Conservation (phyloP, 2,888 invertebrate species). For the Apodemia duryi region DNA sequence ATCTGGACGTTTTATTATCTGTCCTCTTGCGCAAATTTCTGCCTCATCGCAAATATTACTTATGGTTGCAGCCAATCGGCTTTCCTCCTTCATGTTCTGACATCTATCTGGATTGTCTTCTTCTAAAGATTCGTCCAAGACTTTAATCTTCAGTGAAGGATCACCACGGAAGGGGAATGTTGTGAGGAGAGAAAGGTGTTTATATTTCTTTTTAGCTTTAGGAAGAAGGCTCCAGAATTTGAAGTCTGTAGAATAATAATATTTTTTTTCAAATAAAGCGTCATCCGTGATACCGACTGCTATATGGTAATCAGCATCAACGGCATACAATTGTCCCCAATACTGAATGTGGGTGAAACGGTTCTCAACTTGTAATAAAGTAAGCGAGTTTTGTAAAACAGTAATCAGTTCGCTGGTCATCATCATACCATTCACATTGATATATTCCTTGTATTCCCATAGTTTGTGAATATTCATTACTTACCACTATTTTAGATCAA, state of each 20-base stretch:
- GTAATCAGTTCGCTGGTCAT: conserved; percentile 86
- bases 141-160: conserved; percentile 69
- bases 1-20: conserved; percentile 85
- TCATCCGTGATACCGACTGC: conserved; percentile 90
- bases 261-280: conserved; percentile 84
- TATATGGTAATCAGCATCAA: conserved; percentile 88
- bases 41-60: conserved; percentile 86
- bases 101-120: conserved; percentile 59
- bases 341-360: conserved; percentile 90
- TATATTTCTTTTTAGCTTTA: conserved; percentile 66
- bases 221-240: conserved; percentile 82
- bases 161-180: conserved; percentile 74
- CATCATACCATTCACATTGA: conserved; percentile 82
- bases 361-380: conserved; percentile 89
- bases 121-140: conserved; percentile 66
- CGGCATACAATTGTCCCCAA: conserved; percentile 91
- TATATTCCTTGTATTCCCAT: conserved; percentile 67
- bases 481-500: background rate
- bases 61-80: conserved; percentile 85
- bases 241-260: conserved; percentile 87
- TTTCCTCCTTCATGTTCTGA: conserved; percentile 86
- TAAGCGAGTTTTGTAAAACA: conserved; percentile 86
- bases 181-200: conserved; percentile 57
- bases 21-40: conserved; percentile 88
- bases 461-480: conserved; percentile 67